These are phyloP conservation scores for Calycopis cecrops DNA, from an alignment of 1,140 invertebrate genomes.

Conservation along the genomic window DNA sequence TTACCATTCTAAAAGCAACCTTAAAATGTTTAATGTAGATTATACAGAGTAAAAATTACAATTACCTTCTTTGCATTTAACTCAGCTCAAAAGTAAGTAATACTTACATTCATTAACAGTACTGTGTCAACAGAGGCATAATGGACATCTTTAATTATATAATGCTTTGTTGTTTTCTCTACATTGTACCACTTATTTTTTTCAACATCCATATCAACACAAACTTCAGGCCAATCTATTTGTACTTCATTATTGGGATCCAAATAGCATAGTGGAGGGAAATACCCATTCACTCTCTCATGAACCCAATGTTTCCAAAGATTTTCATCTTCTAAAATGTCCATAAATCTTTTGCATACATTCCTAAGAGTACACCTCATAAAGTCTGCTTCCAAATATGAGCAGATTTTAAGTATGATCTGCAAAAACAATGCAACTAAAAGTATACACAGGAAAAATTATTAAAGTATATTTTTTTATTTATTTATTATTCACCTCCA, in stretches of 20 bases:
- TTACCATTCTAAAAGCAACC: slow-evolving; percentile 49
- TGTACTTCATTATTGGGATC: slow-evolving; percentile 42
- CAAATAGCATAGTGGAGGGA: slow-evolving; percentile 50
- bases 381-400: slow-evolving; percentile 60
- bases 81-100: slow-evolving; percentile 2
- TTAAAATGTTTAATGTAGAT: slow-evolving; percentile 11
- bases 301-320: slow-evolving; percentile 67
- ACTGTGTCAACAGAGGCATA: slow-evolving; percentile 69
- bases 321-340: slow-evolving; percentile 61
- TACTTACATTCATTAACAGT: slow-evolving; percentile 66
- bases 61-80: slow-evolving; percentile 1
- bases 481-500: slow-evolving; percentile 41
- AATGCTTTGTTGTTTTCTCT: slow-evolving; percentile 51
- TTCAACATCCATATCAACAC: slow-evolving; percentile 58
- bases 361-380: slow-evolving; percentile 57
- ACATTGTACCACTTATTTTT: slow-evolving; percentile 59
- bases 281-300: slow-evolving; percentile 51
- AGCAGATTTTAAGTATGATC: slow-evolving; percentile 71
- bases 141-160: slow-evolving; percentile 63
- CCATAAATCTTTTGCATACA: slow-evolving; percentile 63
- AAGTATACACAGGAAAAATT: neutral
- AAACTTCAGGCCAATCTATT: slow-evolving; percentile 60
- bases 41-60: neutral
- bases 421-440: slow-evolving; percentile 37
- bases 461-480: slow-evolving; percentile 4